Evolutionary conservation across 1,140 invertebrate species (phyloP), one percentile per base, ranked within the genome.

Genomic region (Pachyrhynchus sulphureomaculatus): DNA sequence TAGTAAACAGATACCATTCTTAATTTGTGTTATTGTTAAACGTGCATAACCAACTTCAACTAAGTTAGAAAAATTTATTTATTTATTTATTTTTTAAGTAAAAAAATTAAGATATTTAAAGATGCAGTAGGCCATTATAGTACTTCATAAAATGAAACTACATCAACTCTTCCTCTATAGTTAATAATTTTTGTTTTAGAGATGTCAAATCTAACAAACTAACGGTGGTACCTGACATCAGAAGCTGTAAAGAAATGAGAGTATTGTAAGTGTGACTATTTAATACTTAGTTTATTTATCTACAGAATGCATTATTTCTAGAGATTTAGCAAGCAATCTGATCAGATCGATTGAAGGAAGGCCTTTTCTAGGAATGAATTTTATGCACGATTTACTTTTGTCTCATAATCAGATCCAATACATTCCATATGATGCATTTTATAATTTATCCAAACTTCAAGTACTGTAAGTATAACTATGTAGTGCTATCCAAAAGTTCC

Each of bases 241-340:
- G 78, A 58, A 81, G 84, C 47, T 93, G 91, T 77, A 79, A 78
- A 57, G 85, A 92, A 70, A 84, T 96, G 47, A 82, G 89, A 71
- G 85, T 93, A 69, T 81, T 96, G 93, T 96, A 83, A 93, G 92
- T 93, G 80, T 5, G 44, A 10, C 55, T 67, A 51, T 78, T 95
- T 92, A 41, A 41, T 44, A 13, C 13, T n/a, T n/a, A 10, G 33
- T 44, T 24, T 17, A n/a, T 42, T 56, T 51, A 59, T 41, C 55
- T 58, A 59, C 51, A 51, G 49, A 60, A n/a, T 21, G 29, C 6
- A 41, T 53, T 48, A 44, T 64, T 64, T 71, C 59, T 79, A 97
- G 95, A 72, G 92, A 96, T 79, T 80, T 97, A 75, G 88, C 92
- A 18, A 88, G 86, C 72, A 98, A 98, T 79, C 77, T 81, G 67